Conservation (phyloP, 1,140 invertebrate species). For the Formica selysi region DNA sequence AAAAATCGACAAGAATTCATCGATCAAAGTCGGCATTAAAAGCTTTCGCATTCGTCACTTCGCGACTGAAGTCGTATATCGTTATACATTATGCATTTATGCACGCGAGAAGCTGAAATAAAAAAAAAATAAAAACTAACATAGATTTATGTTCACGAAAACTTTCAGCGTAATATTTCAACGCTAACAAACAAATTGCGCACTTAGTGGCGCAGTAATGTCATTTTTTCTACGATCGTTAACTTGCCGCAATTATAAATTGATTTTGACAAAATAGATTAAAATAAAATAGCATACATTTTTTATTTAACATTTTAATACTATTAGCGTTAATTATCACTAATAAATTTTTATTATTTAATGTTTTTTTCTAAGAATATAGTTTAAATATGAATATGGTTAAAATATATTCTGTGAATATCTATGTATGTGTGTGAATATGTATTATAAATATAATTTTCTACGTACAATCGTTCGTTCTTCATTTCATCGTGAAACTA, state of each 20-base stretch:
- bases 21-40: constrained; percentile 61
- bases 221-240: constrained; percentile 10
- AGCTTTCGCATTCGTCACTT: constrained; percentile 50
- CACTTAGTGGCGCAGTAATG: not conserved
- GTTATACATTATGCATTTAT: constrained; percentile 25
- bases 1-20: constrained; percentile 47
- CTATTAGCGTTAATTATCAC: not conserved
- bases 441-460: constrained; percentile 18
- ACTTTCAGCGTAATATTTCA: constrained; percentile 15
- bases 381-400: not conserved
- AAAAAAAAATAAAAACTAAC: constrained; percentile 33
- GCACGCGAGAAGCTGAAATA: not conserved
- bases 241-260: not conserved
- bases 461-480: constrained; percentile 8
- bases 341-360: not conserved
- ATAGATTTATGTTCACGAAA: constrained; percentile 24
- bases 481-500: too few species aligned
- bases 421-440: not conserved
- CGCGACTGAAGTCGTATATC: constrained; percentile 29
- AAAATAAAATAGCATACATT: not conserved
- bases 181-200: constrained; percentile 34
- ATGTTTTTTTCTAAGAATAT: not conserved
- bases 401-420: not conserved
- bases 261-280: constrained; percentile 1
- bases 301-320: not conserved